These are phyloP conservation scores for Drosophila parthenogenetica DNA, from an alignment of 2,888 invertebrate species.

Conservation along the genomic window DNA sequence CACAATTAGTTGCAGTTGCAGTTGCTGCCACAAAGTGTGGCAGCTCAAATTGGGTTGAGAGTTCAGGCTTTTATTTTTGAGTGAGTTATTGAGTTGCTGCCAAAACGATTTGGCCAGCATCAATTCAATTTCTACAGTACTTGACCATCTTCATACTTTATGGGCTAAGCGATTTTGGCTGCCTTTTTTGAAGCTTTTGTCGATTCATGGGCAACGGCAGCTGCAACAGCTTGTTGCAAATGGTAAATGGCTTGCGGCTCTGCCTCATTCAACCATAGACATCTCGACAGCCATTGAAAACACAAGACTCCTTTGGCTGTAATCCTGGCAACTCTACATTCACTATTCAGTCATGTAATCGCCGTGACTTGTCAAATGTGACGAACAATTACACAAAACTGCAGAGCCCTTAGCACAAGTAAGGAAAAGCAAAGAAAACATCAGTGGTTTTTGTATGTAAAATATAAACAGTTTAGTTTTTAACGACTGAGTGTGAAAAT, in stretches of 20 bases:
- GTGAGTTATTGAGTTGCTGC: conserved; percentile 30
- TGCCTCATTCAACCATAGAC: conserved; percentile 35
- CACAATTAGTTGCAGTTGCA: conserved; percentile 14
- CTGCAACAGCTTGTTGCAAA: conserved; percentile 53
- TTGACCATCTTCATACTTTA: conserved; percentile 36
- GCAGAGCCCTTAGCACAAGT: conserved; percentile 21
- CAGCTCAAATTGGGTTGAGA: conserved; percentile 7
- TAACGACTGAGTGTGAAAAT: not conserved
- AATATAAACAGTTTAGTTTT: conserved; percentile 15
- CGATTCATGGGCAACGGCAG: conserved; percentile 40
- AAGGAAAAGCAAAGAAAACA: conserved; percentile 5
- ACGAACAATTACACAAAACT: conserved; percentile 56
- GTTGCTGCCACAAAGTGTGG: conserved; percentile 17
- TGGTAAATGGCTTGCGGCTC: not conserved
- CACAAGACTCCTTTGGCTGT: not conserved
- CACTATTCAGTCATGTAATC: conserved; percentile 52
- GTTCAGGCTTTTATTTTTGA: not conserved
- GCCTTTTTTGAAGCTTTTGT: conserved; percentile 25
- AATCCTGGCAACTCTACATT: conserved; percentile 16
- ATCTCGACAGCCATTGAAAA: conserved; percentile 58
- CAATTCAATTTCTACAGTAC: conserved; percentile 38
- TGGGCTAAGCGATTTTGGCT: conserved; percentile 38
- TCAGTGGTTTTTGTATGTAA: conserved; percentile 12
- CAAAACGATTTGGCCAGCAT: conserved; percentile 45
- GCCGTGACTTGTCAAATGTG: conserved; percentile 56